Evolutionary conservation across 2,797 vertebrate genomes (phyloP).

Genomic region (Hippoglossus hippoglossus): DNA sequence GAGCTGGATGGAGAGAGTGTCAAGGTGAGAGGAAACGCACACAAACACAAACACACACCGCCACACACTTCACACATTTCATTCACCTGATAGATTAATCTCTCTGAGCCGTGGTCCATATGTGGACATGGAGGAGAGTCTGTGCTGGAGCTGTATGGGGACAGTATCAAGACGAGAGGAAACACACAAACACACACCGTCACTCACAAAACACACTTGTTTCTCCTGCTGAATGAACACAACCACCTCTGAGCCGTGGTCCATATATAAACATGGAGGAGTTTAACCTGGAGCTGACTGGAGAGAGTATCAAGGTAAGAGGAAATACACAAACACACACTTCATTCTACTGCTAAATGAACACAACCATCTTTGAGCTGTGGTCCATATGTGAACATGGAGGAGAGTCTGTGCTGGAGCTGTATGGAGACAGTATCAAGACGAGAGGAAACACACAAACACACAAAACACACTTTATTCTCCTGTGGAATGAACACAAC

Average conservation of each 20-base stretch:
- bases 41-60: background rate
- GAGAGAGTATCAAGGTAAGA: no score
- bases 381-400: background rate
- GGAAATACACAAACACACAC: no score
- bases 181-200: no score
- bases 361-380: background rate
- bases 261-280: background rate
- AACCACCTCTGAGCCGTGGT: background rate
- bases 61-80: background rate
- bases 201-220: background rate
- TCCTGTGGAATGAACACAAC: no score
- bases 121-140: no score
- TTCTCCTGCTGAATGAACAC: background rate
- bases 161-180: no score
- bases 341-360: background rate
- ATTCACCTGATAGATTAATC: background rate
- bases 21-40: conserved; percentile 85
- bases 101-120: background rate
- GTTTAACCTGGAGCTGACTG: no score
- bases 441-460: no score
- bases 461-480: background rate
- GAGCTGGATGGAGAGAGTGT: conserved; percentile 92
- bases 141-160: no score
- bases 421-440: no score
- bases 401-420: no score